phyloP scores from a whole-genome alignment of 2,888 invertebrate species.

The Beris morrisii region DNA sequence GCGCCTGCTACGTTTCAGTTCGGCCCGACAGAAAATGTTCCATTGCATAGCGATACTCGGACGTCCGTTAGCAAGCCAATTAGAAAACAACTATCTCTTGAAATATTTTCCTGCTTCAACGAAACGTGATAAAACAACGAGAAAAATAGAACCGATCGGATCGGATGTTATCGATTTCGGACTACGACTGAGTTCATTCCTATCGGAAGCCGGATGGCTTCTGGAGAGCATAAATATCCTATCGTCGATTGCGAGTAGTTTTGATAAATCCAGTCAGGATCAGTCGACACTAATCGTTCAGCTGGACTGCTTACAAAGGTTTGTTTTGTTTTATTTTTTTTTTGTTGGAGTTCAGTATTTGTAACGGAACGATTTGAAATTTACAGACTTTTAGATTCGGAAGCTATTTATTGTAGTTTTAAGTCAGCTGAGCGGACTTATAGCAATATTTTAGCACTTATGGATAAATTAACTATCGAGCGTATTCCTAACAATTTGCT shows the following conservation, averaged over 20 bases:
- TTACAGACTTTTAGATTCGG: conserved; percentile 78
- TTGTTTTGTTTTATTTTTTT: conserved; percentile 40
- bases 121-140: conserved; percentile 25
- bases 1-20: conserved; percentile 49
- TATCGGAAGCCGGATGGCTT: conserved; percentile 89
- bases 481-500: conserved; percentile 57
- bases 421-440: conserved; percentile 74
- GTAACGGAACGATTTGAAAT: neutral
- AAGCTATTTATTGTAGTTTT: conserved; percentile 80
- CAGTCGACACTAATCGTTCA: conserved; percentile 66
- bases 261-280: conserved; percentile 59
- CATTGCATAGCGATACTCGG: conserved; percentile 49
- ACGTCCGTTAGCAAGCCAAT: conserved; percentile 47
- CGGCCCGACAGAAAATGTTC: conserved; percentile 52
- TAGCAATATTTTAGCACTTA: conserved; percentile 60
- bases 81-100: conserved; percentile 46
- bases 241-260: conserved; percentile 67
- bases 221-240: conserved; percentile 74
- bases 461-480: conserved; percentile 57
- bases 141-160: conserved; percentile 33
- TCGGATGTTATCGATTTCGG: conserved; percentile 50
- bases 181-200: conserved; percentile 67
- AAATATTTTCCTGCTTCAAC: conserved; percentile 43
- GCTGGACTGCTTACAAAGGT: conserved; percentile 87
- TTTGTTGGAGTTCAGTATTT: neutral